Conservation (phyloP, 2,888 invertebrate species). For the Osmoderma eremita region DNA sequence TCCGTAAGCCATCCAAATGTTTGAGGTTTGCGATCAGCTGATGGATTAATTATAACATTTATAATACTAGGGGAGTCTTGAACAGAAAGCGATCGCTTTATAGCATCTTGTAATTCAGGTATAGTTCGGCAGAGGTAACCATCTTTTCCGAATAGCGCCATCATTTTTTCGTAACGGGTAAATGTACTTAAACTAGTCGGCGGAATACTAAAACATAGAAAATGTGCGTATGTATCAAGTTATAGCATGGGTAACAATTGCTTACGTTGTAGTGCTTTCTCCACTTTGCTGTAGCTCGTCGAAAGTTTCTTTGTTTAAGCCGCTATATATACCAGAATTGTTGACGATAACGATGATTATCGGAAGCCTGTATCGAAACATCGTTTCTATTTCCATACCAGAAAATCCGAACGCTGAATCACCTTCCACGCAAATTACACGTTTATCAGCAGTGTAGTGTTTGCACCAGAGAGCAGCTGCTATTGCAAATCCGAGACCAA, state of each 20-base stretch:
- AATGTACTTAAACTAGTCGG: conserved; percentile 83
- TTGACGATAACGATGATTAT: conserved; percentile 91
- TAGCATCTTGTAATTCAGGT: conserved; percentile 77
- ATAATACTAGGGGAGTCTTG: conserved; percentile 85
- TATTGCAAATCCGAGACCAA: conserved; percentile 90
- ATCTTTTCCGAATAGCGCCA: conserved; percentile 83
- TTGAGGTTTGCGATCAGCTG: conserved; percentile 90
- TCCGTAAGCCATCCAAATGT: conserved; percentile 92
- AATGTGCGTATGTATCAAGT: conserved; percentile 18
- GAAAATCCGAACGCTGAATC: conserved; percentile 99
- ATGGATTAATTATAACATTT: conserved; percentile 89
- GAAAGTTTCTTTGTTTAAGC: conserved; percentile 81
- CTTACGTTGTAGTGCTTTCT: conserved; percentile 80
- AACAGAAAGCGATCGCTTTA: conserved; percentile 74
- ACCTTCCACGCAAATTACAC: conserved; percentile 93
- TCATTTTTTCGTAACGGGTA: conserved; percentile 90
- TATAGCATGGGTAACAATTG: conserved; percentile 45
- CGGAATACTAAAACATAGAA: conserved; percentile 73
- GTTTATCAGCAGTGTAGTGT: conserved; percentile 80
- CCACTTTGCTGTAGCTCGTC: conserved; percentile 75
- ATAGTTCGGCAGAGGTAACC: conserved; percentile 85
- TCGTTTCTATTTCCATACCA: conserved; percentile 98
- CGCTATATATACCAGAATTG: conserved; percentile 94
- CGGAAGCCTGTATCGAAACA: conserved; percentile 92
- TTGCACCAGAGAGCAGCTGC: conserved; percentile 92